Base-by-base conservation (phyloP, 2,797 vertebrate species). In the Labroides dimidiatus region DNA sequence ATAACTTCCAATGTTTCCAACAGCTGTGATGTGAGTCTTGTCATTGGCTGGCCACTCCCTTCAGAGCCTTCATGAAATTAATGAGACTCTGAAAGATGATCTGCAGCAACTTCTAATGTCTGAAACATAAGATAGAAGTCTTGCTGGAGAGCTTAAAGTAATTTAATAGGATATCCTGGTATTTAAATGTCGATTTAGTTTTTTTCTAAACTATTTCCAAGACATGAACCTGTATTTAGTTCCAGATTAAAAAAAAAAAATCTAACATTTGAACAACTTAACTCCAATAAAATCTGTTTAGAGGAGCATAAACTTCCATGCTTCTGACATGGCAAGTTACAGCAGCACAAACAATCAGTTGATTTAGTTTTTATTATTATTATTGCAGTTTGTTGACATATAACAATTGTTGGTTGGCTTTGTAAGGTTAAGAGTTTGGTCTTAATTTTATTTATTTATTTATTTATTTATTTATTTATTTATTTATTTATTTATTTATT, bases 21-120 rank as follows among this genome's bases (percentile, higher is more conserved):
- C 17, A 49, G 52, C 10, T 44, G 27, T 8, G 21, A 24, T 54
- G 51, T 58, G 65, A 43, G 42, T 43, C 88, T 87, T 89, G 89
- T 95, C 94, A 3, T 98, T 98, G 84, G 89, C 75, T 37, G 95
- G 93, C 97, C 97, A 99, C 82, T 78, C 96, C 96, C 77, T 95
- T 96, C 59, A 97, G 93, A 53, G 96, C 97, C 84, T 97, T 97
- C 64, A 96, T 89, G 50, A 97, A 84, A 74, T 98, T 96, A 49
- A 76, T 37, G 33, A 98, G 93, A 3, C 93, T 95, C 73, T 83
- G 89, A 33, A 90, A 93, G 81, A 97, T 95, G 64, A 94, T 92
- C 17, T 62, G 75, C 47, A 96, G 89, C 75, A 98, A 88, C 64
- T 80, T 93, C 85, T 98, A 97, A 75, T 97, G 97, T 89, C 97